These are phyloP conservation scores for Nycticebus coucang DNA, from an alignment of 2,113 vertebrate genomes.

Conservation along the genomic window DNA sequence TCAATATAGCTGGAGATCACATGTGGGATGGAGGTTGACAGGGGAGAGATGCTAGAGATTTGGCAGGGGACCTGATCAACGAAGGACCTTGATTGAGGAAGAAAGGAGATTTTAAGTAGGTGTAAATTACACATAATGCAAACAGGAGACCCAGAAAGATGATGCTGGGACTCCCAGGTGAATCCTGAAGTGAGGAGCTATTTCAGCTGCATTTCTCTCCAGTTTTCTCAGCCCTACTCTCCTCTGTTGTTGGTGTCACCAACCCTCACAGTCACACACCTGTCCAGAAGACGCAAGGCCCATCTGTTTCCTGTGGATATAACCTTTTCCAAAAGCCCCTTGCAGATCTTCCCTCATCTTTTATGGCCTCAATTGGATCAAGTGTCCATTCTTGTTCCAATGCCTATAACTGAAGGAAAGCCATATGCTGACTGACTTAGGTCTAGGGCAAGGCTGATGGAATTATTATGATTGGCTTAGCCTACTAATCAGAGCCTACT, in stretches of 20 bases:
- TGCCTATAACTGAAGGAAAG: conserved; percentile 39
- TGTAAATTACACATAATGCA: background rate
- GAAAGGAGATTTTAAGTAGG: background rate
- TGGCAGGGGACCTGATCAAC: background rate
- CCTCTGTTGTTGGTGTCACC: background rate
- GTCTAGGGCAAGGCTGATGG: conserved; percentile 50
- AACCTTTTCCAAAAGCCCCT: background rate
- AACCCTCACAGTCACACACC: background rate
- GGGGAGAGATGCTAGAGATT: background rate
- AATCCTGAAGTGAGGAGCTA: background rate
- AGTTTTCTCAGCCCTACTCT: background rate
- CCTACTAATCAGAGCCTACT: conserved; percentile 44
- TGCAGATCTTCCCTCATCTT: background rate
- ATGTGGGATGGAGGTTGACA: background rate
- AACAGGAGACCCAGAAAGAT: background rate
- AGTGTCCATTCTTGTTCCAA: background rate
- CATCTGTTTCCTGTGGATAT: background rate
- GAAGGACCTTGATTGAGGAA: background rate
- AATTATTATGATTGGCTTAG: conserved; percentile 63
- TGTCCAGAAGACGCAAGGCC: conserved; percentile 15
- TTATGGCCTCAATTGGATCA: conserved; percentile 2
- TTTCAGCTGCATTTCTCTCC: background rate
- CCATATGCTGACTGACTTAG: conserved; percentile 20
- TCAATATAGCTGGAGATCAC: background rate
- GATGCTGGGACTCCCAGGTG: background rate